Evolutionary conservation across 2,113 vertebrate species (phyloP).

Genomic region (Neotoma lepida): DNA sequence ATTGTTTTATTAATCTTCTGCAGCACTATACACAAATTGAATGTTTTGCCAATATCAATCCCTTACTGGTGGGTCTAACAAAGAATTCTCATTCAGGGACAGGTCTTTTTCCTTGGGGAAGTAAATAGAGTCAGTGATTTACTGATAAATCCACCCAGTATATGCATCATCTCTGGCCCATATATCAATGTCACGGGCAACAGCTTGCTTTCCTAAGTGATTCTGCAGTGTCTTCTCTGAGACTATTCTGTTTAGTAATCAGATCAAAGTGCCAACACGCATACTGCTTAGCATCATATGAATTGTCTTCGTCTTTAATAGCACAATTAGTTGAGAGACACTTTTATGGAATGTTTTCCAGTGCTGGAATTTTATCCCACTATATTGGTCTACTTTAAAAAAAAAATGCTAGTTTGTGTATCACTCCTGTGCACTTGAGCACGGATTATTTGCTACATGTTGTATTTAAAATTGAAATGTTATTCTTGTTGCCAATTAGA

Average conservation of each 20-base stretch:
- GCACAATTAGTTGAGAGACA: conserved; percentile 53
- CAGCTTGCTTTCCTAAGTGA: conserved; percentile 88
- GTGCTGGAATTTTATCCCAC: conserved; percentile 65
- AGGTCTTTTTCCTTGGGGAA: conserved; percentile 90
- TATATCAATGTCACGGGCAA: conserved; percentile 89
- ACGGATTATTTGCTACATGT: not conserved
- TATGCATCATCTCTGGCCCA: conserved; percentile 88
- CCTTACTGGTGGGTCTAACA: conserved; percentile 81
- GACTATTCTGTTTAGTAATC: conserved; percentile 84
- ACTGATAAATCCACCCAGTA: conserved; percentile 89
- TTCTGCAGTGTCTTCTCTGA: conserved; percentile 80
- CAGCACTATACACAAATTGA: conserved; percentile 85
- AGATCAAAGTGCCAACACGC: conserved; percentile 82
- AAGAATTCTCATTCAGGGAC: conserved; percentile 85
- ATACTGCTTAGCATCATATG: conserved; percentile 75
- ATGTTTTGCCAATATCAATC: conserved; percentile 90
- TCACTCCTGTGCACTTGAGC: conserved; percentile 41
- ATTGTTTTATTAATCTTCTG: conserved; percentile 83
- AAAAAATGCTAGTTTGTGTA: conserved; percentile 33
- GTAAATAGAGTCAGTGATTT: conserved; percentile 89
- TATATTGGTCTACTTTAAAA: conserved; percentile 58
- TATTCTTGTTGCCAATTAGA: conserved; percentile 48
- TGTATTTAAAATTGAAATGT: conserved; percentile 57
- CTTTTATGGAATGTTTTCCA: conserved; percentile 45
- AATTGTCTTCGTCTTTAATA: conserved; percentile 67